A percentile compares a stretch with the other conserved stretches of the same genome.
Evolutionary conservation across 1,140 invertebrate species (phyloP).

Genomic region (Drosophila tristis): DNA sequence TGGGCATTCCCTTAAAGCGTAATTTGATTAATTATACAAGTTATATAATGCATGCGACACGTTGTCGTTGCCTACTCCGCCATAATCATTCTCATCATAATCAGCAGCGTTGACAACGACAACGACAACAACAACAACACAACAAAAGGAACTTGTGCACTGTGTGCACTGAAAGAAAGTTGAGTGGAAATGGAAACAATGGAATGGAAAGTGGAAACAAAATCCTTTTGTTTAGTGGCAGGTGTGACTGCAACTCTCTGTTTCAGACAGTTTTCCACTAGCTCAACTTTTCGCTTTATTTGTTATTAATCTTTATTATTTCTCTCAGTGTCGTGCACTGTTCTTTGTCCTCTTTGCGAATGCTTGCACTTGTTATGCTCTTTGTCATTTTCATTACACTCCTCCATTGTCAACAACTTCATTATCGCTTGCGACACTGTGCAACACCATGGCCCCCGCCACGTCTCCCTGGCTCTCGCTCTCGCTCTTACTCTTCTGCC

Average conservation of each 20-base stretch:
- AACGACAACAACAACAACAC: conserved; percentile 22
- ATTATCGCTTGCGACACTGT: conserved; percentile 74
- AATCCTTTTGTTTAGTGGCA: too few species aligned
- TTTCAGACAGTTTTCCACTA: too few species aligned
- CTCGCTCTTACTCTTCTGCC: not conserved
- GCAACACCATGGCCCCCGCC: conserved; percentile 42
- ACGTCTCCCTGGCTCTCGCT: not conserved
- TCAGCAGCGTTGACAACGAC: conserved; percentile 45
- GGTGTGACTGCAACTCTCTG: too few species aligned
- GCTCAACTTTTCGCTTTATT: not conserved
- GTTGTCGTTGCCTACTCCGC: conserved; percentile 38
- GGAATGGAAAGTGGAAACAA: too few species aligned
- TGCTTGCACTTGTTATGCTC: conserved; percentile 59
- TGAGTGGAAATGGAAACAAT: too few species aligned
- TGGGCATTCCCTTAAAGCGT: conserved; percentile 49
- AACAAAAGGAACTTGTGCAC: not conserved
- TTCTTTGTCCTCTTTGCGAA: conserved; percentile 62
- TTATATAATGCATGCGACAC: conserved; percentile 67
- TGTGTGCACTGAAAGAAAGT: conserved; percentile 10
- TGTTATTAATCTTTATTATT: not conserved
- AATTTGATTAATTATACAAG: conserved; percentile 71
- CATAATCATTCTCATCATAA: conserved; percentile 39
- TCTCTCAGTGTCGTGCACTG: conserved; percentile 21
- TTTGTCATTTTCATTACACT: conserved; percentile 28
- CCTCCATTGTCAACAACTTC: conserved; percentile 78